Percentiles rank a stretch among this genome's conserved stretches.
Evolutionary conservation across 2,888 invertebrate genomes (phyloP).

Genomic region (Alcis repandata): DNA sequence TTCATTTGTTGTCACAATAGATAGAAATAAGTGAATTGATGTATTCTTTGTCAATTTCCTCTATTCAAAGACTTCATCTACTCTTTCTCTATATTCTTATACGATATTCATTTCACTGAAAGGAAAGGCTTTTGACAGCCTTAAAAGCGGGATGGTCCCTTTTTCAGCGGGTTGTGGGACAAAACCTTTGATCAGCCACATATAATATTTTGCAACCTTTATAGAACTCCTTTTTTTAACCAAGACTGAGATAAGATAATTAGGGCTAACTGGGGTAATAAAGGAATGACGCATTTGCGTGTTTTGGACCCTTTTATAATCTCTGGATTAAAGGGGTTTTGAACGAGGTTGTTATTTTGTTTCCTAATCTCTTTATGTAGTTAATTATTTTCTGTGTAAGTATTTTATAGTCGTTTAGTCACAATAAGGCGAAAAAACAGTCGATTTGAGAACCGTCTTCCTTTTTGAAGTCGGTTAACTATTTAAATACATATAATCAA

Average conservation of each 20-base stretch:
- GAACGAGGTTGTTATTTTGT: slow-evolving; percentile 5
- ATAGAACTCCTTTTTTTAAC: slow-evolving; percentile 24
- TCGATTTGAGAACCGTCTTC: no score
- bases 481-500: not conserved
- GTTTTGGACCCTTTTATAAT: slow-evolving; percentile 22
- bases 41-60: not conserved
- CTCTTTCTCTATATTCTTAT: not conserved
- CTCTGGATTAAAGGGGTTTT: not conserved
- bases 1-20: no score
- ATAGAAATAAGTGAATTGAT: not conserved
- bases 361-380: slow-evolving; percentile 1
- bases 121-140: slow-evolving; percentile 21
- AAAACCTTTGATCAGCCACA: slow-evolving; percentile 6
- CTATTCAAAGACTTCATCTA: not conserved
- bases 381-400: not conserved
- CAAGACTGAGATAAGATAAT: slow-evolving; percentile 3
- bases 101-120: slow-evolving; percentile 6
- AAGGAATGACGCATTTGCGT: slow-evolving; percentile 18
- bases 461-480: no score
- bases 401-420: not conserved
- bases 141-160: slow-evolving; percentile 18
- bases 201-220: not conserved
- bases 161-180: slow-evolving; percentile 4
- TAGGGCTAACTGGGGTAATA: slow-evolving; percentile 10
- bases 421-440: no score